Evolutionary conservation across 2,113 vertebrate species (phyloP).

Genomic region (Passerina amoena): DNA sequence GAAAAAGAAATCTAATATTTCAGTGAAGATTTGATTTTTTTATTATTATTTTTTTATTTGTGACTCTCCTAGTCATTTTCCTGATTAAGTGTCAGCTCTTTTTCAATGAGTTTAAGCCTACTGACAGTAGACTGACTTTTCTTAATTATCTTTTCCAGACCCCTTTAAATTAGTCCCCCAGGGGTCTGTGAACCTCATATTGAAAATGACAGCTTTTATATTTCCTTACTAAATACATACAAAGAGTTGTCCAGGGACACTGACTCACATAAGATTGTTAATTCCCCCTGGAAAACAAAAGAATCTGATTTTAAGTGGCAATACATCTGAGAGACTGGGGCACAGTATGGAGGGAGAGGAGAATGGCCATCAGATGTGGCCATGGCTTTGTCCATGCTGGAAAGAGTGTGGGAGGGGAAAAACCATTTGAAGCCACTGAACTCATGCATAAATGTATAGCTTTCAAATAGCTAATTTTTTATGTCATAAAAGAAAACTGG

Average conservation of each 20-base stretch:
- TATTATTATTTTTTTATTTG: neutral
- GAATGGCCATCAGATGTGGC: neutral
- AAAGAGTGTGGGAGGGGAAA: neutral
- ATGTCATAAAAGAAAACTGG: constrained; percentile 57
- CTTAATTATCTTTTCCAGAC: constrained; percentile 51
- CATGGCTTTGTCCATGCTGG: neutral
- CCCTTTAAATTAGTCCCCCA: constrained; percentile 42
- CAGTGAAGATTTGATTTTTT: neutral
- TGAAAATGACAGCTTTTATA: constrained; percentile 59
- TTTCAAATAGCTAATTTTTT: constrained; percentile 55
- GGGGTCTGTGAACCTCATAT: constrained; percentile 28
- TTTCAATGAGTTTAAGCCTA: neutral
- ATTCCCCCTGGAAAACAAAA: neutral
- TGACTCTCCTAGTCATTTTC: neutral
- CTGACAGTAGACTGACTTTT: constrained; percentile 44
- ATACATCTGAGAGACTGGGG: neutral
- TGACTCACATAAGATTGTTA: neutral
- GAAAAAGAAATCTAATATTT: neutral
- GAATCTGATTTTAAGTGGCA: neutral
- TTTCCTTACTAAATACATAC: constrained; percentile 30
- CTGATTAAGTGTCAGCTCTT: neutral
- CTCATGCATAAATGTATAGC: constrained; percentile 51
- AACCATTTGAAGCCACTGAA: neutral
- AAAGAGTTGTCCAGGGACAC: constrained; percentile 1
- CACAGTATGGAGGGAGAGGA: neutral